Evolutionary conservation across 1,140 invertebrate species (phyloP), one percentile per base, ranked within the genome.

Genomic region (Charaxes varanes): DNA sequence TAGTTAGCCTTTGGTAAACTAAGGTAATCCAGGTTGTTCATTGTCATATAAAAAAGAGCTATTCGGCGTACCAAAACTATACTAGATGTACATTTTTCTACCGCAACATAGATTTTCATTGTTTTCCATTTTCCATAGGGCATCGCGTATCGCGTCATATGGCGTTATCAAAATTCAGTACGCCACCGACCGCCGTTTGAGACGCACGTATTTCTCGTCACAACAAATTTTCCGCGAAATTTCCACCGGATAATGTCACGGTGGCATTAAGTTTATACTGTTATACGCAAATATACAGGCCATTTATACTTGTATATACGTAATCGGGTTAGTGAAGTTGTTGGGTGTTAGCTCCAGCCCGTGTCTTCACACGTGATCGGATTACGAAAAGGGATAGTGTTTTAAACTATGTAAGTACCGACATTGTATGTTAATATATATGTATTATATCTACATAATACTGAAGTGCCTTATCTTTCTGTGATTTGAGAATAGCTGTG

Each of bases 141-240:
- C 21, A 30, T 41, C 41, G n/a, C 35, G 41, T 61, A 55, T 51
- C 58, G 63, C 59, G 52, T 64, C 58, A 52, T 44, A 52, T 47
- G 68, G 50, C 53, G 68, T 79, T 79, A 74, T 78, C 69, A 71
- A 53, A 55, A 40, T 60, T 64, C 71, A 78, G 73, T 80, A 45
- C 38, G 58, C 38, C 45, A 43, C 41, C 55, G 62, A 53, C 36
- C 63, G 69, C 49, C 44, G 23, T 16, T 48, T 34, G 35, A 44
- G 46, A 43, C 64, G 62, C 67, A 76, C 76, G 64, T 59, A 17
- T 24, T 32, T 30, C 11, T 10, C 22, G 19, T 26, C n/a, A n/a
- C n/a, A n/a, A n/a, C n/a, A n/a, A n/a, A n/a, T 69, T 69, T 69
- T 62, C 59, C 68, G 54, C 59, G 56, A 61, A 43, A 65, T 70